These are phyloP conservation scores for Odontomyia ornata DNA, from an alignment of 2,888 invertebrate genomes.

Conservation along the genomic window DNA sequence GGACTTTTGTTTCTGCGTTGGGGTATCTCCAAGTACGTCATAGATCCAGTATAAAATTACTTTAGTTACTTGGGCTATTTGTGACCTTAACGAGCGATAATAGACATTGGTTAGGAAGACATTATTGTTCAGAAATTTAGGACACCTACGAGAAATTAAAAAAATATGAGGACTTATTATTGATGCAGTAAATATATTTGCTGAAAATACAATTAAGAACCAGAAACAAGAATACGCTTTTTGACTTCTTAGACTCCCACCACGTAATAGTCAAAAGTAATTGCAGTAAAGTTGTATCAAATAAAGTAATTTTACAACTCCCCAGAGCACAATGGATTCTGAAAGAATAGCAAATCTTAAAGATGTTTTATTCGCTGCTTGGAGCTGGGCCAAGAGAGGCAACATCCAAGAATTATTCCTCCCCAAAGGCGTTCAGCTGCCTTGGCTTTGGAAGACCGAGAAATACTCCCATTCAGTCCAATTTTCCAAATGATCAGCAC, in stretches of 20 bases:
- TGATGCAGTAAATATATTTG: not conserved
- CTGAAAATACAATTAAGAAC: not conserved
- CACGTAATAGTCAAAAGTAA: no score
- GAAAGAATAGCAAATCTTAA: not conserved
- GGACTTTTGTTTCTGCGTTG: constrained; percentile 16
- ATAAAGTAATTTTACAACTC: not conserved
- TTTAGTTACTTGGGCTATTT: no score
- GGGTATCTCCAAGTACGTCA: not conserved
- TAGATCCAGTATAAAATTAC: no score
- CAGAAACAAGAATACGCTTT: not conserved
- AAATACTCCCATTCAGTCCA: not conserved
- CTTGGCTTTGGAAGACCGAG: not conserved
- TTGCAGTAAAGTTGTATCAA: not conserved
- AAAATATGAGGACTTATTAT: not conserved
- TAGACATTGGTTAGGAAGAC: no score
- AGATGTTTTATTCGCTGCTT: not conserved
- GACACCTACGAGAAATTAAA: not conserved
- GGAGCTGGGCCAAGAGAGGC: not conserved
- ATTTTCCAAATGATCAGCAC: not conserved
- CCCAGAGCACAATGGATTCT: not conserved
- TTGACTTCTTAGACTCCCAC: no score
- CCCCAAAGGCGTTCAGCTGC: not conserved
- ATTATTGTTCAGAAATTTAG: no score
- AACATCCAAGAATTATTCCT: not conserved
- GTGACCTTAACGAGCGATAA: no score